Base-by-base conservation (phyloP, 2,113 vertebrate species). In the Erinaceus europaeus region DNA sequence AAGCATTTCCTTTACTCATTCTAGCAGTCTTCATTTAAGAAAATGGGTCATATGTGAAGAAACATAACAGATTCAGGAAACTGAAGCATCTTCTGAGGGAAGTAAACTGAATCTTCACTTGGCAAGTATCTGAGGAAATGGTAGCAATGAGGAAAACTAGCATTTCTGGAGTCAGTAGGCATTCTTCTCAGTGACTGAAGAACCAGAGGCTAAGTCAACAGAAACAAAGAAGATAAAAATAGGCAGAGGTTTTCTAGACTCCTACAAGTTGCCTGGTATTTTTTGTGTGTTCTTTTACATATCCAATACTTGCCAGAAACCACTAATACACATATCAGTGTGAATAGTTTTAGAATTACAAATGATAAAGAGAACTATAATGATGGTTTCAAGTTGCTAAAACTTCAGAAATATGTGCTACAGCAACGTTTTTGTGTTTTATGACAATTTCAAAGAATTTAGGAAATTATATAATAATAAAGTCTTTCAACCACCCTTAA, bases 271-370 rank as follows among this genome's bases (percentile, higher is more conserved):
- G 44, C 34, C 61, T 42, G 29, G 8, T n/a, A 23, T 21, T 15
- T 59, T 76, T 74, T 52, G 13, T 36, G 25, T 84, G 77, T 48
- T 69, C 12, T 23, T 84, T 46, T 76, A 32, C 50, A 15, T 7
- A 46, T 6, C 17, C 5, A 59, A 34, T 50, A n/a, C 18, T 32
- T n/a, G n/a, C 32, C 57, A 89, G 20, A 71, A n/a, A 13, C 36
- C 61, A 44, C 44, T 48, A 44, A 74, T 29, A 61, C 42, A 25
- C 6, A 32, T 44, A 8, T 78, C 59, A 9, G 32, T 15, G 27
- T 78, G 48, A 78, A 29, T 57, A 65, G 20, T 67, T 79, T 71
- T 32, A 62, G 18, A 79, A 46, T 59, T 69, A 86, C 20, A 83
- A 53, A 44, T 23, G 20, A 53, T 84, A n/a, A 44, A 65, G n/a